phyloP scores from a whole-genome alignment of 2,797 vertebrate species.

The Thripadectes ignobilis region DNA sequence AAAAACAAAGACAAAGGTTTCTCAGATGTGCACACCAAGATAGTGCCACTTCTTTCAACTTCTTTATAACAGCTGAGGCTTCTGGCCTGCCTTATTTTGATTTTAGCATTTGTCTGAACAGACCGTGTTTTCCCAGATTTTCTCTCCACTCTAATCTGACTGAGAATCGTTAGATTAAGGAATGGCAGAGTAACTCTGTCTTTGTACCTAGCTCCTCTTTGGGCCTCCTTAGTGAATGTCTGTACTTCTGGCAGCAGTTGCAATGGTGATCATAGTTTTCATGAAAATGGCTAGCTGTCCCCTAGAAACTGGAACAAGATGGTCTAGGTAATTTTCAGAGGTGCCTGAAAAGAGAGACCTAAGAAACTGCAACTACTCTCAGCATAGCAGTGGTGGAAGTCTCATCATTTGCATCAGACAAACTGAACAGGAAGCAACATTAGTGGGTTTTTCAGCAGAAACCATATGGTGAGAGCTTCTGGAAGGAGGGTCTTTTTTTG shows the following conservation, averaged over 20 bases:
- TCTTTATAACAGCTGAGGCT: background rate
- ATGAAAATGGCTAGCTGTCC: background rate
- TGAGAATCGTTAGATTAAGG: background rate
- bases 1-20: background rate
- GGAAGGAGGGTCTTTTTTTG: background rate
- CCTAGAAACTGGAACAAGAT: background rate
- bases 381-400: background rate
- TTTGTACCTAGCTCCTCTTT: background rate
- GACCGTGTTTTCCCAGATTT: background rate
- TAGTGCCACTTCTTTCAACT: background rate
- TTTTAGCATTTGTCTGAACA: background rate
- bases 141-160: background rate
- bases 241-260: background rate
- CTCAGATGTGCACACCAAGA: background rate
- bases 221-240: background rate
- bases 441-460: background rate
- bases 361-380: background rate
- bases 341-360: background rate
- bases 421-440: background rate
- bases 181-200: background rate
- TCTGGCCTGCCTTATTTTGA: background rate
- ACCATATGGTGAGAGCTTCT: background rate
- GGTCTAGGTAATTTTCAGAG: background rate
- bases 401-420: background rate
- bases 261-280: background rate